Conservation (phyloP, 2,888 invertebrate species). For the Chrysolina americana region DNA sequence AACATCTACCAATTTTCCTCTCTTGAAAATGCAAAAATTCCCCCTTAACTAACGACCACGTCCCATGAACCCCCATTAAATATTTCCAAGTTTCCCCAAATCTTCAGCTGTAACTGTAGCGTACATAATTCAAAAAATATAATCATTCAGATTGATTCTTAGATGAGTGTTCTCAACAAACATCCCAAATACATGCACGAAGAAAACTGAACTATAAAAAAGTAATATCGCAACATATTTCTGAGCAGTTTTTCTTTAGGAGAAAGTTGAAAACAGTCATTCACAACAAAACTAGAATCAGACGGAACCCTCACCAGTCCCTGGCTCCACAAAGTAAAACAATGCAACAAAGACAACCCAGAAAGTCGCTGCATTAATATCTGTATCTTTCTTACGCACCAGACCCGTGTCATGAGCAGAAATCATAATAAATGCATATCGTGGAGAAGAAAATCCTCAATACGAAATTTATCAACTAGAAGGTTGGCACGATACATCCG, state of each 20-base stretch:
- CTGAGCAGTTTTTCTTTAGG: not conserved
- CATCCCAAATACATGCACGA: too few relatives aligned
- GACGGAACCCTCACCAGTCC: not conserved
- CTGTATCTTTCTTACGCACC: not conserved
- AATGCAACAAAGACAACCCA: not conserved
- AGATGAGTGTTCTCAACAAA: too few relatives aligned
- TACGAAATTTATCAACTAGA: slow-evolving; percentile 41
- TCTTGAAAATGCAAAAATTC: too few relatives aligned
- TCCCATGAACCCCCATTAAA: too few relatives aligned
- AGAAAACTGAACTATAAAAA: not conserved
- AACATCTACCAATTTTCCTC: too few relatives aligned
- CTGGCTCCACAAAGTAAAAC: not conserved
- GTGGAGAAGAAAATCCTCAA: slow-evolving; percentile 23
- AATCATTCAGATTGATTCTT: too few relatives aligned
- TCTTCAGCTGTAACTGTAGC: too few relatives aligned
- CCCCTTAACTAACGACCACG: too few relatives aligned
- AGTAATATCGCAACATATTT: not conserved
- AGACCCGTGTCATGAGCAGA: not conserved
- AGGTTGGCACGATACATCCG: slow-evolving; percentile 33
- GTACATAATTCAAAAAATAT: too few relatives aligned
- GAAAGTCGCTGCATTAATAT: not conserved
- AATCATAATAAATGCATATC: slow-evolving; percentile 13
- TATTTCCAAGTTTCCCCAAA: too few relatives aligned
- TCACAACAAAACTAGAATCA: too few relatives aligned
- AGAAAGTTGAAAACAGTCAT: not conserved